Evolutionary conservation across 2,888 invertebrate genomes (phyloP), one percentile per base, ranked within the genome.

Genomic region (Andrena chrysosceles): DNA sequence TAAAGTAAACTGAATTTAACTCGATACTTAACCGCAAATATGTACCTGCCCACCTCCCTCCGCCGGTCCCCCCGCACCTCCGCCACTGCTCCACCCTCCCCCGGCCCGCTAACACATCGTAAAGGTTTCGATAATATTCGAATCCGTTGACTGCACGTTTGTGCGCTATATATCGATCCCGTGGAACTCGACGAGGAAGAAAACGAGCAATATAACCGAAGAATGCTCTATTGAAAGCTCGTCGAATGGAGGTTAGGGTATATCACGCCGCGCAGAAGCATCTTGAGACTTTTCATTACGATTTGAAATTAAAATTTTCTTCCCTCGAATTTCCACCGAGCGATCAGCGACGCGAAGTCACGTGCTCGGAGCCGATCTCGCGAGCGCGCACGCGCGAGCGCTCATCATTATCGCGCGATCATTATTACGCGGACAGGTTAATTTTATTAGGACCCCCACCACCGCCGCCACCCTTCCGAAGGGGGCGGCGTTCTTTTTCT

Each of bases 201-300:
- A 85, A 87, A 86, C 82, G 85, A 87, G 79, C 80, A 74, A 72
- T 87, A 86, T 64, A 81, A 81, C 63, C 64, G 72, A 83, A 87
- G 85, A 87, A 87, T 83, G 81, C 68, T 77, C 80, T 72, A 86
- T 87, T 87, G 87, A 87, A 87, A 85, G 67, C 85, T 83, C 76
- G 66, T 83, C 78, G 74, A 74, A 86, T 78, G 35, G 52, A 70
- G 83, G 66, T 23, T 73, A 73, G 62, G 67, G 67, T 26, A 56
- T 31, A 62, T 56, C 48, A 54, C 20, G 8, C 8, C 56, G 48
- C 23, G 56, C n/a, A 1, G 10, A 35, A 54, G 29, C 56, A 26
- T 8, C 42, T 52, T n/a, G 20, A 31, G 49, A 81, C 54, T 80
- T 56, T 67, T 67, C 68, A 31, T 52, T 72, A 49, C 67, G 48